A percentile compares a stretch with the other conserved stretches of the same genome.
These are phyloP conservation scores for Athripsodes cinereus DNA, from an alignment of 2,888 invertebrate species.

Conservation along the genomic window DNA sequence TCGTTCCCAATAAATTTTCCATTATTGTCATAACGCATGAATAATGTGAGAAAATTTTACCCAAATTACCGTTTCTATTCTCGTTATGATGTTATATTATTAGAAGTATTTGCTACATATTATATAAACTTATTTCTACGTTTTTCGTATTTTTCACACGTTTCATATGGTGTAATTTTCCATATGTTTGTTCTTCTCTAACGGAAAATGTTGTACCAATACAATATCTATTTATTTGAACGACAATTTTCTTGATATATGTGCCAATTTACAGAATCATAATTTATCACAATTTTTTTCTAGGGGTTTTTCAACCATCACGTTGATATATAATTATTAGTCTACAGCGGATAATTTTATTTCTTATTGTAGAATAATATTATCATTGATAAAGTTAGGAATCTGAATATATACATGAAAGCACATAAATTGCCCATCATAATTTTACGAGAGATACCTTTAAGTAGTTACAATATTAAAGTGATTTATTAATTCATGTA, in stretches of 20 bases:
- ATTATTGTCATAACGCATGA: conserved; percentile 1
- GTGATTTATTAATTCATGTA: too few relatives aligned
- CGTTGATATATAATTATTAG: too few relatives aligned
- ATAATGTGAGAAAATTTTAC: neutral
- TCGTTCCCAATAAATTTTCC: neutral
- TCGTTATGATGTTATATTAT: conserved; percentile 1
- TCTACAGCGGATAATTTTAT: too few relatives aligned
- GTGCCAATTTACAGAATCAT: neutral
- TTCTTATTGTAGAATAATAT: too few relatives aligned
- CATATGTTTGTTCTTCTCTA: neutral
- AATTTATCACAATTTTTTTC: neutral
- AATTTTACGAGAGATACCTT: too few relatives aligned
- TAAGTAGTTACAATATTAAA: too few relatives aligned
- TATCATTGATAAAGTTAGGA: too few relatives aligned
- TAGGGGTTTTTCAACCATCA: neutral
- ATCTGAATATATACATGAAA: too few relatives aligned
- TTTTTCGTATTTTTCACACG: neutral
- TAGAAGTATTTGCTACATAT: neutral
- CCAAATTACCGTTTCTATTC: neutral
- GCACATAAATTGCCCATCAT: too few relatives aligned
- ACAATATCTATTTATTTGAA: neutral
- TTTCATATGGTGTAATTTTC: neutral
- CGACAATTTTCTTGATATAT: neutral
- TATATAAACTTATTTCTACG: neutral
- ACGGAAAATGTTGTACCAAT: neutral